Evolutionary conservation across 2,797 vertebrate species (phyloP).

Genomic region (Tadarida brasiliensis): DNA sequence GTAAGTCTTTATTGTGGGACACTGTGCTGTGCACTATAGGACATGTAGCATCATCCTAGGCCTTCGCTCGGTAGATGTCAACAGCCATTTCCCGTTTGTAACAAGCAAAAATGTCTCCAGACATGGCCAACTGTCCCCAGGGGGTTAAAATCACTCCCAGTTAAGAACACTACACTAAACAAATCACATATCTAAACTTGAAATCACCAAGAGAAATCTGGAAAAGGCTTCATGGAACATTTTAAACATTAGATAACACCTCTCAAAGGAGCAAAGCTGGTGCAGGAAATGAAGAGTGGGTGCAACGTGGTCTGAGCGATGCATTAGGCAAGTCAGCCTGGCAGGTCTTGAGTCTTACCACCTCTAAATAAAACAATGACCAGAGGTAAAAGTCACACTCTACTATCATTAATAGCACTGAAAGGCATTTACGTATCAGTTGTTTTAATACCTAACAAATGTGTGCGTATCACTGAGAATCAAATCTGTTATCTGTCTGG

Average conservation of each 20-base stretch:
- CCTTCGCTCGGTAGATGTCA: background rate
- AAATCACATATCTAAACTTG: conserved; percentile 35
- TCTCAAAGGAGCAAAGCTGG: conserved; percentile 40
- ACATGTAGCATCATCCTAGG: background rate
- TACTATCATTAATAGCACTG: background rate
- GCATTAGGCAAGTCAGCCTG: no score
- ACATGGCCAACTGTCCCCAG: background rate
- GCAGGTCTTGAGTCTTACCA: background rate
- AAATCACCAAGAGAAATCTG: conserved; percentile 26
- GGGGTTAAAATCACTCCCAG: background rate
- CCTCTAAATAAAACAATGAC: background rate
- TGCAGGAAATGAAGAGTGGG: background rate
- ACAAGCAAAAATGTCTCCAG: conserved; percentile 12
- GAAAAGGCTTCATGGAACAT: conserved; percentile 44
- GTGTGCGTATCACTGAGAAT: background rate
- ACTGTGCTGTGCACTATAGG: background rate
- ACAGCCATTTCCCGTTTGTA: background rate
- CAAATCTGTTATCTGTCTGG: background rate
- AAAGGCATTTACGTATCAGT: background rate
- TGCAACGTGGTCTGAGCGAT: background rate
- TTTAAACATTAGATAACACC: conserved; percentile 41
- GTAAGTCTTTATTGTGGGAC: background rate
- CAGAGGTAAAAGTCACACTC: background rate
- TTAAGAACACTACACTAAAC: background rate
- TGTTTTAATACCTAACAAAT: conserved; percentile 5